Evolutionary conservation across 1,140 invertebrate species (phyloP).

Genomic region (Scaptomyza montana): DNA sequence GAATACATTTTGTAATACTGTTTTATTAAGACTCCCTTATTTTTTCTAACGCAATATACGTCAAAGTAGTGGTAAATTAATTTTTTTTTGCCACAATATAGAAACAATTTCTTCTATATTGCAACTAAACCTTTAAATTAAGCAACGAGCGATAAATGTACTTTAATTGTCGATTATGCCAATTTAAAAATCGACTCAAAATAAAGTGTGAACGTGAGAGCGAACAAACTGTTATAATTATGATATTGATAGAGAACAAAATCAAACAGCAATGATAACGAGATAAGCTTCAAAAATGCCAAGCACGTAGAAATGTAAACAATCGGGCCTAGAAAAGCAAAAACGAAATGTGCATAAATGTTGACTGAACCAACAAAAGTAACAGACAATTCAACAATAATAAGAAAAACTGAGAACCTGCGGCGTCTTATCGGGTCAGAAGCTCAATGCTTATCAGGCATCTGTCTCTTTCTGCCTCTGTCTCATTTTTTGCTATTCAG

Average conservation of each 20-base stretch:
- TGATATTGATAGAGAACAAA: slow-evolving; percentile 20
- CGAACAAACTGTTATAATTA: background rate
- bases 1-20: no score
- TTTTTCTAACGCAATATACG: no score
- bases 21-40: no score
- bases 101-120: no score
- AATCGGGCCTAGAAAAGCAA: slow-evolving; percentile 24
- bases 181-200: no score
- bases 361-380: background rate
- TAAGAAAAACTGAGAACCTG: background rate
- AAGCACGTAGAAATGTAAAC: slow-evolving; percentile 22
- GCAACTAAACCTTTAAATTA: no score
- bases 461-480: background rate
- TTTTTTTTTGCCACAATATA: no score
- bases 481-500: background rate
- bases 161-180: no score
- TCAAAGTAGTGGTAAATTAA: no score
- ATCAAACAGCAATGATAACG: slow-evolving; percentile 26
- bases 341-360: slow-evolving; percentile 44
- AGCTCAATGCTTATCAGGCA: slow-evolving; percentile 28
- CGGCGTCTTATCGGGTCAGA: slow-evolving; percentile 23
- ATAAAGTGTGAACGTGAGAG: no score
- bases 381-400: slow-evolving; percentile 22
- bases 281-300: slow-evolving; percentile 14
- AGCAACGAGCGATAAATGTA: no score